Conservation (phyloP, 2,888 invertebrate genomes). For the Matsumyia berberina region DNA sequence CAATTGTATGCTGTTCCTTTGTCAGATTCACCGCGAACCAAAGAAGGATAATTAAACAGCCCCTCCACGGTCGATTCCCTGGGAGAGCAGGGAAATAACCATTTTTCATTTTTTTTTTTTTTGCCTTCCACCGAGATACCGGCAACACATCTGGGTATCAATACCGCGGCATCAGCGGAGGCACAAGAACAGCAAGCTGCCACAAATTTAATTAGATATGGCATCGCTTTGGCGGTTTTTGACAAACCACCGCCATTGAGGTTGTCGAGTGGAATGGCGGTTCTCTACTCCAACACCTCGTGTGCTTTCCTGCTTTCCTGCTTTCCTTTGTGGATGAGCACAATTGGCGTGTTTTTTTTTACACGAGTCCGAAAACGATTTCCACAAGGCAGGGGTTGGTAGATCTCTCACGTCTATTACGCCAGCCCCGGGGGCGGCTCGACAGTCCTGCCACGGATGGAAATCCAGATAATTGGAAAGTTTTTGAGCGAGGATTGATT, state of each 20-base stretch:
- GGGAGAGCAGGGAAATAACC: constrained; percentile 18
- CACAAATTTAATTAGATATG: constrained; percentile 73
- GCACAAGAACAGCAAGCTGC: constrained; percentile 57
- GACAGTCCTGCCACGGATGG: constrained; percentile 30
- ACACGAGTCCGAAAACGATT: background rate
- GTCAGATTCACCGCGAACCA: constrained; percentile 49
- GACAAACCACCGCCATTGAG: constrained; percentile 63
- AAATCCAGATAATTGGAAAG: constrained; percentile 70
- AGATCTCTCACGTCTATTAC: constrained; percentile 33
- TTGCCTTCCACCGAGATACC: constrained; percentile 1
- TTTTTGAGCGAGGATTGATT: constrained; percentile 71
- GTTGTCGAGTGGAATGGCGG: constrained; percentile 26
- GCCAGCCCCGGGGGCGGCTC: background rate
- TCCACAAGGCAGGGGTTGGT: background rate
- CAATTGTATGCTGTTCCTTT: constrained; percentile 59
- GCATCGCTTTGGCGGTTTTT: constrained; percentile 71
- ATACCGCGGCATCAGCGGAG: constrained; percentile 18
- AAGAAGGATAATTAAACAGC: constrained; percentile 65
- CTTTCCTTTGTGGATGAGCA: constrained; percentile 50
- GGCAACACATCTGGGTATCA: constrained; percentile 50
- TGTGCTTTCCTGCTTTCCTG: background rate
- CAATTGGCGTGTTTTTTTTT: constrained; percentile 33
- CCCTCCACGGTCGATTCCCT: constrained; percentile 12
- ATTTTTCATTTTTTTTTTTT: constrained; percentile 38
- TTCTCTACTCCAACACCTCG: constrained; percentile 57